A percentile compares a stretch with the other conserved stretches of the same genome.
phyloP scores from a whole-genome alignment of 2,113 vertebrate genomes.

The Pluvialis apricaria region DNA sequence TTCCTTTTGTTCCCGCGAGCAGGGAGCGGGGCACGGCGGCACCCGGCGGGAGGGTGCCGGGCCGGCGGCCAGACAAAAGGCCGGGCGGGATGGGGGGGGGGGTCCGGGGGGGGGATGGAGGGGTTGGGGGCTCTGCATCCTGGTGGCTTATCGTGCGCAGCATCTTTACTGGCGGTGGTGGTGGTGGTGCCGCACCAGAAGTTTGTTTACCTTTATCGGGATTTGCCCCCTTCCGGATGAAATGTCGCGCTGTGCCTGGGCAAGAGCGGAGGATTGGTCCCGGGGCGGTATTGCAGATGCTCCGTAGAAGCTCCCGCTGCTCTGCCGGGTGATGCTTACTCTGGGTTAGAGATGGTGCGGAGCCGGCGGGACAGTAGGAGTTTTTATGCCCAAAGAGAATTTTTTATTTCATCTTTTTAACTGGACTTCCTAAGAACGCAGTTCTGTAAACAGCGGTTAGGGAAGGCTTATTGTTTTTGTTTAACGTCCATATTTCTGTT shows the following conservation, averaged over 20 bases:
- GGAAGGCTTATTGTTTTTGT: neutral
- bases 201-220: accelerated
- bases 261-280: neutral
- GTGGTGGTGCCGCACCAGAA: accelerated
- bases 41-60: neutral
- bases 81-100: neutral
- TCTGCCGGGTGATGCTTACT: neutral
- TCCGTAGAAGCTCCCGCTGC: neutral
- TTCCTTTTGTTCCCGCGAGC: neutral
- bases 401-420: neutral
- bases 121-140: neutral
- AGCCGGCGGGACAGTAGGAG: accelerated
- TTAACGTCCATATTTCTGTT: neutral
- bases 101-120: neutral
- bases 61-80: slow-evolving; percentile 14
- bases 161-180: accelerated
- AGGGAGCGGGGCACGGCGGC: slow-evolving; percentile 12
- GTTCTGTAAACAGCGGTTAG: neutral
- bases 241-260: neutral
- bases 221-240: neutral
- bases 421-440: neutral
- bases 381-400: neutral
- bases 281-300: neutral
- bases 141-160: accelerated
- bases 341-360: neutral